Evolutionary conservation across 2,888 invertebrate species (phyloP).

Genomic region (Clusia tigrina): DNA sequence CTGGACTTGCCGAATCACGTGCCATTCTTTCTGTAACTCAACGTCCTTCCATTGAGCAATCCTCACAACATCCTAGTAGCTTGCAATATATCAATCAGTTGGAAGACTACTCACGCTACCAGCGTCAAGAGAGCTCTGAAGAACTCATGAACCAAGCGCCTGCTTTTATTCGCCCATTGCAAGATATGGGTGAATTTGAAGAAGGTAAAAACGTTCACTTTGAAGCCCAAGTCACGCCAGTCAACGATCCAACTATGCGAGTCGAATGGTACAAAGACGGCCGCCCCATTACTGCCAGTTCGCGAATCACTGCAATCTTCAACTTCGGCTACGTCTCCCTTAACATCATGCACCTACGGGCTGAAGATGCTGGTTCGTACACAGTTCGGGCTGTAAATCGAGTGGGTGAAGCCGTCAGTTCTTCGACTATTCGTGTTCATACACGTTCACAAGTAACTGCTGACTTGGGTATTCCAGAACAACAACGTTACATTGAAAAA

Average conservation of each 20-base stretch:
- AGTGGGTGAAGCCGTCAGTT: conserved; percentile 88
- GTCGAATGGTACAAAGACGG: conserved; percentile 97
- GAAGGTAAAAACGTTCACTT: conserved; percentile 93
- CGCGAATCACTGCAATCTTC: conserved; percentile 96
- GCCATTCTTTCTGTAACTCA: conserved; percentile 82
- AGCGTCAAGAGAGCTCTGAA: conserved; percentile 84
- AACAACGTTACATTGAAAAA: conserved; percentile 89
- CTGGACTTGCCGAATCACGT: conserved; percentile 87
- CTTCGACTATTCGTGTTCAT: conserved; percentile 78
- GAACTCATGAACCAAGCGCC: conserved; percentile 83
- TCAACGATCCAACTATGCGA: conserved; percentile 92
- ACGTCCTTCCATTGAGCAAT: conserved; percentile 83
- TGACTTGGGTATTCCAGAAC: conserved; percentile 89
- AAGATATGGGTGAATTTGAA: conserved; percentile 84
- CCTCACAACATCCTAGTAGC: conserved; percentile 90
- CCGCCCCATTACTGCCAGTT: conserved; percentile 93
- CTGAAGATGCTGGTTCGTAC: conserved; percentile 97
- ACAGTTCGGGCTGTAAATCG: conserved; percentile 91
- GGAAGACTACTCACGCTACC: conserved; percentile 89
- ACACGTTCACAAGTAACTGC: conserved; percentile 84
- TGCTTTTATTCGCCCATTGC: conserved; percentile 86
- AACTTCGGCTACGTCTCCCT: conserved; percentile 99
- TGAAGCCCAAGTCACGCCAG: conserved; percentile 90
- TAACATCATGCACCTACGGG: conserved; percentile 97
- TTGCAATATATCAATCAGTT: conserved; percentile 89